Conservation (phyloP, 1,140 invertebrate genomes). For the Halesus radiatus region DNA sequence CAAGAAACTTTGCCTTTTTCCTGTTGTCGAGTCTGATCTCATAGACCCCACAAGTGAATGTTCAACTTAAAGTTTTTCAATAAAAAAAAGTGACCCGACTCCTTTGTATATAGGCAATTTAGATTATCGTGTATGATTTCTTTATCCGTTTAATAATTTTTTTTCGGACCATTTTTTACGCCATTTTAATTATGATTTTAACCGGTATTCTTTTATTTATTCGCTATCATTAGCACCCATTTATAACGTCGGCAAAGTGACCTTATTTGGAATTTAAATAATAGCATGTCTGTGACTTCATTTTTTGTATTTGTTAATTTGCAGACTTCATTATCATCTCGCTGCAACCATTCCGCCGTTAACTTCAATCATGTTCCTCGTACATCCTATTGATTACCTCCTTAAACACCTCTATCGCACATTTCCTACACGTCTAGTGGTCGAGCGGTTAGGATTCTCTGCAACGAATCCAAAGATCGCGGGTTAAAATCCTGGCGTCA, state of each 20-base stretch:
- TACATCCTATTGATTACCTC: too few relatives aligned
- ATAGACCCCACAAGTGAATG: neutral
- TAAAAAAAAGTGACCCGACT: slow-evolving; percentile 6
- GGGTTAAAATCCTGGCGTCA: too few relatives aligned
- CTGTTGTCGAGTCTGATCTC: neutral
- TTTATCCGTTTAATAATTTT: neutral
- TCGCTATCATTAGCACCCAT: neutral
- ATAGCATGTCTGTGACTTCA: too few relatives aligned
- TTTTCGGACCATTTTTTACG: neutral
- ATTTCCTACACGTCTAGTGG: too few relatives aligned
- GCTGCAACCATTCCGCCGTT: too few relatives aligned
- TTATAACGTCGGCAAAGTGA: neutral
- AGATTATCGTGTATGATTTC: slow-evolving; percentile 1
- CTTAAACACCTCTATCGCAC: too few relatives aligned
- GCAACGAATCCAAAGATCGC: too few relatives aligned
- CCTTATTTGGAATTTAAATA: neutral
- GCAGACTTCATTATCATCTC: too few relatives aligned
- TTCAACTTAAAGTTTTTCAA: neutral
- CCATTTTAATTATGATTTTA: neutral
- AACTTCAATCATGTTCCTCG: too few relatives aligned
- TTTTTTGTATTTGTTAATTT: too few relatives aligned
- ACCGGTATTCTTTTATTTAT: slow-evolving; percentile 3
- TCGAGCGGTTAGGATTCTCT: too few relatives aligned
- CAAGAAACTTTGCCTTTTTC: slow-evolving; percentile 1
- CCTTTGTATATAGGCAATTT: slow-evolving; percentile 8